Evolutionary conservation across 2,113 vertebrate genomes (phyloP).

Genomic region (Nesogale talazaci): DNA sequence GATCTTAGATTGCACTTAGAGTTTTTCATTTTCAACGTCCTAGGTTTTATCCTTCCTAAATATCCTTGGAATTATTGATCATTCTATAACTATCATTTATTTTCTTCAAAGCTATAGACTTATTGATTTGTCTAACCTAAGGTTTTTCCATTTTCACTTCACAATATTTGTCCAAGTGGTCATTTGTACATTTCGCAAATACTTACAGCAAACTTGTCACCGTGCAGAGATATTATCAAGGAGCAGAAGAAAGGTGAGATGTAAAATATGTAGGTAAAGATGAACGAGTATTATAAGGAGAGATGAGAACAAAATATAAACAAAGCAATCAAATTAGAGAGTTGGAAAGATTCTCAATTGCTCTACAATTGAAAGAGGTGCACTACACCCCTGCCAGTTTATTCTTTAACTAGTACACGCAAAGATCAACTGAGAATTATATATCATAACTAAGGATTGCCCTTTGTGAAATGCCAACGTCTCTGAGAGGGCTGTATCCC

Average conservation of each 20-base stretch:
- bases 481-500: background rate
- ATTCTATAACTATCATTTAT: background rate
- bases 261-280: background rate
- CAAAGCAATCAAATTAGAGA: background rate
- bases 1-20: conserved; percentile 47
- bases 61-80: conserved; percentile 47
- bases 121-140: conserved; percentile 51
- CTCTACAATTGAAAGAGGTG: conserved; percentile 32
- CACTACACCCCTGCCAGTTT: background rate
- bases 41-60: conserved; percentile 48
- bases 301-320: conserved; percentile 34
- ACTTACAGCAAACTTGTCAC: conserved; percentile 34
- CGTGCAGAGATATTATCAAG: background rate
- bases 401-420: conserved; percentile 4
- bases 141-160: background rate
- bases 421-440: conserved; percentile 14
- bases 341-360: background rate
- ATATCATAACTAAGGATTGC: background rate
- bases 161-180: conserved; percentile 46
- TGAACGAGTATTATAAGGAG: background rate
- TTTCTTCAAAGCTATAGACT: background rate
- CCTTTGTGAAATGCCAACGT: conserved; percentile 37
- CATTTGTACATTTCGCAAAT: conserved; percentile 20
- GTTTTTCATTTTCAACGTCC: conserved; percentile 24
- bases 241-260: background rate